Percentiles rank a stretch among this genome's conserved stretches.
These are phyloP conservation scores for Litoditis marina DNA, from an alignment of 2,888 invertebrate genomes.

Conservation along the genomic window DNA sequence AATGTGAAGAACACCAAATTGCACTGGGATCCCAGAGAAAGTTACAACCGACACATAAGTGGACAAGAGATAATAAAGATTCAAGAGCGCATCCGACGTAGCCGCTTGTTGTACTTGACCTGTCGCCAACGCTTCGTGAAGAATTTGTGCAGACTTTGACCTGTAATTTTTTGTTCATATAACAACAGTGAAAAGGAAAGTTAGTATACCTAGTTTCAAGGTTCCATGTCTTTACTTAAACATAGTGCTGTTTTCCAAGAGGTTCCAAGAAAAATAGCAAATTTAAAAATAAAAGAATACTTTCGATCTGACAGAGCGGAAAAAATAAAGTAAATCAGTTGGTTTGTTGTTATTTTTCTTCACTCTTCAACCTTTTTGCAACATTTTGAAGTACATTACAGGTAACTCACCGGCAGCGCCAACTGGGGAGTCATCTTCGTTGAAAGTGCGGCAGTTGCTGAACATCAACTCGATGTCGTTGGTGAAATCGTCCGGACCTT, in stretches of 20 bases:
- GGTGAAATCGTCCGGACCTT: conserved; percentile 85
- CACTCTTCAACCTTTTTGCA: too few relatives aligned
- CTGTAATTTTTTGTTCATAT: too few relatives aligned
- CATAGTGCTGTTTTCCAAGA: too few relatives aligned
- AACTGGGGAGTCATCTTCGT: conserved; percentile 95
- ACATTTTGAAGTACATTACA: neutral
- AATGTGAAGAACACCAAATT: too few relatives aligned
- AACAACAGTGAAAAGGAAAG: too few relatives aligned
- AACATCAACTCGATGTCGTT: conserved; percentile 88
- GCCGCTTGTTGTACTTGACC: conserved; percentile 42
- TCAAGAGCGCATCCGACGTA: conserved; percentile 15
- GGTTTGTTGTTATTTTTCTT: too few relatives aligned
- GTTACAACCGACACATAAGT: too few relatives aligned
- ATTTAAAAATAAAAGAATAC: neutral
- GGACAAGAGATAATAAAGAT: too few relatives aligned
- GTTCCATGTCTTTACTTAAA: too few relatives aligned
- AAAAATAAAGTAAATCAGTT: neutral
- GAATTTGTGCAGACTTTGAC: conserved; percentile 67
- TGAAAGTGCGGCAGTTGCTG: conserved; percentile 94
- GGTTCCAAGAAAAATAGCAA: too few relatives aligned
- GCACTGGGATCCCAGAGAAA: too few relatives aligned
- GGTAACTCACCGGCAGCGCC: conserved; percentile 77
- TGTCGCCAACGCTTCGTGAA: conserved; percentile 46
- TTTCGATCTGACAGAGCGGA: neutral
- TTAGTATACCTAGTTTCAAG: too few relatives aligned